A percentile compares a stretch with the other conserved stretches of the same genome.
These are phyloP conservation scores for Augochlora pura DNA, from an alignment of 1,140 invertebrate genomes.

Conservation along the genomic window DNA sequence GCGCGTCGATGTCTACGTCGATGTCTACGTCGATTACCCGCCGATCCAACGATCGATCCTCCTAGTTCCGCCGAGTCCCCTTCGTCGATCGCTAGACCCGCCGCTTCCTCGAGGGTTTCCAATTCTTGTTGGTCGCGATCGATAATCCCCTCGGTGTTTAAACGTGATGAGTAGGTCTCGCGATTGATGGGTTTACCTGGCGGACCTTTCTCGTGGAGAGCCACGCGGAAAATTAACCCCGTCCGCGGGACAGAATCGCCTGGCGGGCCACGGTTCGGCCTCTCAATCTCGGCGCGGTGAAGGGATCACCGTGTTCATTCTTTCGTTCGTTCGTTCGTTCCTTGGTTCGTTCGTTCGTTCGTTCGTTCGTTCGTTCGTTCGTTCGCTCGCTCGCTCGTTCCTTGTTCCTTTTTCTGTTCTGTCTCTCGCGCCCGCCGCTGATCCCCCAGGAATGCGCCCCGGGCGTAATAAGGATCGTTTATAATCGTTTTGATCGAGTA, in stretches of 20 bases:
- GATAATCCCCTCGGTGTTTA: no score
- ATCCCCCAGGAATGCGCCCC: slow-evolving; percentile 50
- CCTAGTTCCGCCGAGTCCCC: background rate
- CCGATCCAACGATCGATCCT: slow-evolving; percentile 41
- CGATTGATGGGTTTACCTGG: background rate
- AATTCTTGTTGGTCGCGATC: no score
- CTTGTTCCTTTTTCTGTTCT: slow-evolving; percentile 9
- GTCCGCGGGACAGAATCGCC: no score
- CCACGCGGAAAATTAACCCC: background rate
- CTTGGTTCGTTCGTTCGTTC: background rate
- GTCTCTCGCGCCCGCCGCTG: background rate
- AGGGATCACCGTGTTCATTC: no score
- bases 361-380: no score
- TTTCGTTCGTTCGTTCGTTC: no score
- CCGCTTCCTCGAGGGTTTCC: no score
- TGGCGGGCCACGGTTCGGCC: background rate
- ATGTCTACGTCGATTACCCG: slow-evolving; percentile 52
- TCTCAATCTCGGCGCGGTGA: background rate
- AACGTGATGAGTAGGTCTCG: no score
- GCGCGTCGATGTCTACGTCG: slow-evolving; percentile 36
- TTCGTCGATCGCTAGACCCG: background rate
- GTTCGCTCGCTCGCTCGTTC: background rate
- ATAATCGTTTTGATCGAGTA: slow-evolving; percentile 57
- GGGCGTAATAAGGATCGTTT: slow-evolving; percentile 54
- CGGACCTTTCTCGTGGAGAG: no score